These are phyloP conservation scores for Listronotus oregonensis DNA, from an alignment of 1,140 invertebrate genomes.

Conservation along the genomic window DNA sequence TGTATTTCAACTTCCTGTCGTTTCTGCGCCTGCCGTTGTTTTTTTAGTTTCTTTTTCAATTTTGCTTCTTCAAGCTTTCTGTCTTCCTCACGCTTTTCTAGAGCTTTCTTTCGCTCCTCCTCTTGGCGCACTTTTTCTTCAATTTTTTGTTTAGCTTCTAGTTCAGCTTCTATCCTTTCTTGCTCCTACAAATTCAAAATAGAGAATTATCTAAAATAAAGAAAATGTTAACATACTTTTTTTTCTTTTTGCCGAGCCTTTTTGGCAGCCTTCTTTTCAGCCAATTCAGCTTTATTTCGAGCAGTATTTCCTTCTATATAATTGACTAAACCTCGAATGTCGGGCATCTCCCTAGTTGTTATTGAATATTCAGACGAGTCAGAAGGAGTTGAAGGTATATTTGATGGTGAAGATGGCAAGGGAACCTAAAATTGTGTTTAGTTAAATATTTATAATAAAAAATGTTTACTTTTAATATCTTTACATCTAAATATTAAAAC, in stretches of 20 bases:
- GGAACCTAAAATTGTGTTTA: slow-evolving; percentile 23
- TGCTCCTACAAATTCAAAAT: slow-evolving; percentile 39
- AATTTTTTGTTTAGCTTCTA: slow-evolving; percentile 28
- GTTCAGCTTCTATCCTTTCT: slow-evolving; percentile 42
- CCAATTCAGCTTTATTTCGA: slow-evolving; percentile 47
- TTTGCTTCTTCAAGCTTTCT: slow-evolving; percentile 41
- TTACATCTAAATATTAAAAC: not conserved
- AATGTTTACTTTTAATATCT: too few relatives aligned
- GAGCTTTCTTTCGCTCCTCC: slow-evolving; percentile 38
- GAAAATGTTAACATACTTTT: slow-evolving; percentile 41
- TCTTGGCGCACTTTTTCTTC: slow-evolving; percentile 36
- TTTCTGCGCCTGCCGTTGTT: slow-evolving; percentile 39
- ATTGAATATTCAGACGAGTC: slow-evolving; percentile 34
- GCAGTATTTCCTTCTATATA: slow-evolving; percentile 52
- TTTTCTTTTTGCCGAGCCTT: slow-evolving; percentile 51
- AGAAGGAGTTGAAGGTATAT: slow-evolving; percentile 37
- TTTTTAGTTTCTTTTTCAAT: slow-evolving; percentile 40
- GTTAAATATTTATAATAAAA: too few relatives aligned
- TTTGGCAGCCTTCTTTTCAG: slow-evolving; percentile 53
- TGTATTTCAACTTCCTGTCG: slow-evolving; percentile 21
- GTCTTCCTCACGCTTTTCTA: slow-evolving; percentile 31
- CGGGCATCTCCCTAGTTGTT: slow-evolving; percentile 26
- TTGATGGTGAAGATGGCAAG: slow-evolving; percentile 35
- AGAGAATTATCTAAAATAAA: not conserved
- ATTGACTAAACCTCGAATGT: slow-evolving; percentile 51